Conservation (phyloP, 2,113 vertebrate genomes). For the Rhinolophus ferrumequinum region DNA sequence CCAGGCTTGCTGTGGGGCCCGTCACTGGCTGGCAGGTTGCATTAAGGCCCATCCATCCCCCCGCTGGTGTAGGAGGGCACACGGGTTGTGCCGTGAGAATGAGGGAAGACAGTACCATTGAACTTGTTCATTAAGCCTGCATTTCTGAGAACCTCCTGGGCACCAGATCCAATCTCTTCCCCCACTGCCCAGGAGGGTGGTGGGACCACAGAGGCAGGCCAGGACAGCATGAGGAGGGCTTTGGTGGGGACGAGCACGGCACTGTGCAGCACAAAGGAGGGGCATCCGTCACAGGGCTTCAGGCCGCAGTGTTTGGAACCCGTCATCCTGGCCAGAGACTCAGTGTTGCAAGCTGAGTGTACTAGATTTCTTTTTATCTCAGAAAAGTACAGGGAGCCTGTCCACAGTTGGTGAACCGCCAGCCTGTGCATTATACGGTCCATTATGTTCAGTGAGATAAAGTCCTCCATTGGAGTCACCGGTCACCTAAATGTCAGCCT, state of each 20-base stretch:
- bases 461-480: neutral
- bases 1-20: neutral
- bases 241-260: neutral
- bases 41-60: neutral
- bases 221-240: neutral
- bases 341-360: neutral
- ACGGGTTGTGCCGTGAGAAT: neutral
- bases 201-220: neutral
- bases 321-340: neutral
- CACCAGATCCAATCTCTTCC: neutral
- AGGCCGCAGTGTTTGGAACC: neutral
- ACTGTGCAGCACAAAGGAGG: no score
- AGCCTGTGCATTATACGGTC: neutral
- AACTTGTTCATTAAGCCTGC: neutral
- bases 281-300: neutral
- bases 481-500: neutral
- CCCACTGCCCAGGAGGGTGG: fast-evolving
- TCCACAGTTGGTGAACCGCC: neutral
- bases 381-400: neutral
- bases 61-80: neutral
- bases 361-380: conserved; percentile 35
- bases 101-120: neutral
- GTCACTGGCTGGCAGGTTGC: neutral
- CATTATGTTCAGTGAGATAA: conserved; percentile 25
- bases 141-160: neutral